Percentiles rank a stretch among this genome's conserved stretches.
Evolutionary conservation across 2,113 vertebrate genomes (phyloP).

Genomic region (Rhinoderma darwinii): DNA sequence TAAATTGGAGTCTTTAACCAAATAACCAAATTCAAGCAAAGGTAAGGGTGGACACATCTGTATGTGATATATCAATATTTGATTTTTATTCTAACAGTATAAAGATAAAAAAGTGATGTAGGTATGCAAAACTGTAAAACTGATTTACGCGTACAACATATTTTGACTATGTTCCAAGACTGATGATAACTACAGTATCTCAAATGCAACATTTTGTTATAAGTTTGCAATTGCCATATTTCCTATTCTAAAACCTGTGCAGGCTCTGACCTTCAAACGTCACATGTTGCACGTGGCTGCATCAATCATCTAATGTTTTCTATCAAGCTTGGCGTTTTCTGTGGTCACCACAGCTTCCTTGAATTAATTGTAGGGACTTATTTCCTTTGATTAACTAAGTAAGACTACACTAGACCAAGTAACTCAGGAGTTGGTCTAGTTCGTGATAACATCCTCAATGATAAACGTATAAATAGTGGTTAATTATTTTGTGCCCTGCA

Average conservation of each 20-base stretch:
- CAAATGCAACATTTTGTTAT: not conserved
- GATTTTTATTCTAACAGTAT: no score
- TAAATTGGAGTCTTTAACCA: no score
- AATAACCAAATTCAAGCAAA: no score
- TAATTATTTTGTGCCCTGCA: conserved; percentile 55
- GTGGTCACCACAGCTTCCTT: not conserved
- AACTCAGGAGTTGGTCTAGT: not conserved
- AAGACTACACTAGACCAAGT: conserved; percentile 3
- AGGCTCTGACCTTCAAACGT: not conserved
- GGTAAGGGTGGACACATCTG: no score
- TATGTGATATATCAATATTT: no score
- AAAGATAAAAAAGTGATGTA: no score
- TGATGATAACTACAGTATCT: not conserved
- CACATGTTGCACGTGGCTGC: not conserved
- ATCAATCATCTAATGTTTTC: not conserved
- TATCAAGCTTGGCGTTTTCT: not conserved
- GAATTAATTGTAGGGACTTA: not conserved
- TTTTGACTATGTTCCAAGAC: no score
- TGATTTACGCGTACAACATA: no score
- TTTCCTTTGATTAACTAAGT: conserved; percentile 6
- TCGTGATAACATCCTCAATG: not conserved
- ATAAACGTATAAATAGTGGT: conserved; percentile 39
- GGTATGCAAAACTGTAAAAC: no score
- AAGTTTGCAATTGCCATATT: not conserved
- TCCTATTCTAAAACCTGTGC: not conserved